Percentiles rank a stretch among this genome's conserved stretches.
These are phyloP conservation scores for Hydrotaea cyrtoneurina DNA, from an alignment of 2,888 invertebrate genomes.

Conservation along the genomic window DNA sequence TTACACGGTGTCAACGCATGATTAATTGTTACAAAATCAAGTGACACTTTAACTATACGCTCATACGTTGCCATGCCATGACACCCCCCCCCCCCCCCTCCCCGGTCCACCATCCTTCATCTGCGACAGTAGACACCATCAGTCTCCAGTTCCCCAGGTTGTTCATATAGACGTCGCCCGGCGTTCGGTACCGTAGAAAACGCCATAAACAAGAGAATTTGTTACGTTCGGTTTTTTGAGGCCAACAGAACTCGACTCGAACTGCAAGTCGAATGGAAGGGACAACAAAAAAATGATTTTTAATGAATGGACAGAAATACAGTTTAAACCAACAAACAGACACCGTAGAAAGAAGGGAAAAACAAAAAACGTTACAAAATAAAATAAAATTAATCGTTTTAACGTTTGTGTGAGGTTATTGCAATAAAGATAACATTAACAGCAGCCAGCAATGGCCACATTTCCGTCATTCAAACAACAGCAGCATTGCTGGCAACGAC, in stretches of 20 bases:
- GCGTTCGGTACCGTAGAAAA: slow-evolving; percentile 3
- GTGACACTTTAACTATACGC: slow-evolving; percentile 62
- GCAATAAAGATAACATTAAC: slow-evolving; percentile 56
- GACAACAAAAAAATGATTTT: slow-evolving; percentile 53
- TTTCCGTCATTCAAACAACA: neutral
- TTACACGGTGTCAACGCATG: slow-evolving; percentile 67
- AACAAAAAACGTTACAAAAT: slow-evolving; percentile 42
- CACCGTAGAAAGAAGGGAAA: no score
- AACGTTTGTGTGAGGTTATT: slow-evolving; percentile 40
- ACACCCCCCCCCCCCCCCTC: no score
- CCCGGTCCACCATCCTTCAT: slow-evolving; percentile 11
- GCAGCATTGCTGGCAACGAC: neutral
- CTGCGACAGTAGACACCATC: slow-evolving; percentile 36
- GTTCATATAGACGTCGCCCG: no score
- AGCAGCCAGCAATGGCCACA: slow-evolving; percentile 31
- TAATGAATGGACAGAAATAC: slow-evolving; percentile 51
- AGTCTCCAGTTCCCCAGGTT: neutral
- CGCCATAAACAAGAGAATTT: slow-evolving; percentile 21
- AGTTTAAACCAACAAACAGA: neutral
- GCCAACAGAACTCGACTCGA: neutral
- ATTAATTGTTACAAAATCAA: slow-evolving; percentile 68
- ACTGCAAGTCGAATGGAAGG: slow-evolving; percentile 31
- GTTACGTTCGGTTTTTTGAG: slow-evolving; percentile 9
- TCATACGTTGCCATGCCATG: neutral
- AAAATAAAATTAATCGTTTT: slow-evolving; percentile 64